Percentiles rank a stretch among this genome's conserved stretches.
Conservation (phyloP, 2,797 vertebrate genomes). For the Caiman crocodilus region DNA sequence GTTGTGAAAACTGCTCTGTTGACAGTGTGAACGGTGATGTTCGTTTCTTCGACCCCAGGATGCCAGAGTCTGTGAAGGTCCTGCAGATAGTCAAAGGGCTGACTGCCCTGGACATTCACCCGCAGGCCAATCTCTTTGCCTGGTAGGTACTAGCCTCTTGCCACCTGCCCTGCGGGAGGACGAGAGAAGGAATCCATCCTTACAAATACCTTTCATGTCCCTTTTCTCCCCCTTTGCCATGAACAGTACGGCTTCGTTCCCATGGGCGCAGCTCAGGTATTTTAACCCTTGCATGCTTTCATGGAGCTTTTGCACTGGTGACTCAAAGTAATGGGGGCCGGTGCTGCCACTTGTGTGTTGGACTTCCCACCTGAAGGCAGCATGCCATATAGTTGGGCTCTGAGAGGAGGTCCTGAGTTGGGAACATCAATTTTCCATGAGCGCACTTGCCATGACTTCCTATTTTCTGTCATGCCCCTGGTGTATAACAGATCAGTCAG, state of each 20-base stretch:
- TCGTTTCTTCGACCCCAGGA: conserved; percentile 93
- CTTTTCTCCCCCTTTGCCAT: not conserved
- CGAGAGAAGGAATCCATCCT: not conserved
- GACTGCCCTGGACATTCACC: conserved; percentile 96
- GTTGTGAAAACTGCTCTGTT: not conserved
- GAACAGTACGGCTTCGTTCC: not conserved
- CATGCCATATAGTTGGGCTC: not conserved
- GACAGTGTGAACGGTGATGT: conserved; percentile 95
- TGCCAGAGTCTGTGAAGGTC: conserved; percentile 91
- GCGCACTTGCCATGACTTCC: accelerated
- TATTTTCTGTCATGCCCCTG: not conserved
- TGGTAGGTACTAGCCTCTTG: conserved; percentile 85
- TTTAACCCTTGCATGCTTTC: accelerated
- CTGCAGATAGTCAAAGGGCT: conserved; percentile 96
- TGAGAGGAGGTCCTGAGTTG: not conserved
- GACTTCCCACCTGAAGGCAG: not conserved
- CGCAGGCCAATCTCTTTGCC: conserved; percentile 94
- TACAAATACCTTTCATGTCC: accelerated
- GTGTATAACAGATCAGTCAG: not conserved
- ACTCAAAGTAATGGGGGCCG: accelerated
- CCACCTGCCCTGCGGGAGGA: not conserved
- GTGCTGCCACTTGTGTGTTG: accelerated
- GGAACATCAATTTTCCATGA: not conserved
- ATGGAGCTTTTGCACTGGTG: not conserved
- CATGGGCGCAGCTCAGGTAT: not conserved